These are phyloP conservation scores for Ciona savignyi DNA, from an alignment of 23 tunicate genomes.

Conservation along the genomic window DNA sequence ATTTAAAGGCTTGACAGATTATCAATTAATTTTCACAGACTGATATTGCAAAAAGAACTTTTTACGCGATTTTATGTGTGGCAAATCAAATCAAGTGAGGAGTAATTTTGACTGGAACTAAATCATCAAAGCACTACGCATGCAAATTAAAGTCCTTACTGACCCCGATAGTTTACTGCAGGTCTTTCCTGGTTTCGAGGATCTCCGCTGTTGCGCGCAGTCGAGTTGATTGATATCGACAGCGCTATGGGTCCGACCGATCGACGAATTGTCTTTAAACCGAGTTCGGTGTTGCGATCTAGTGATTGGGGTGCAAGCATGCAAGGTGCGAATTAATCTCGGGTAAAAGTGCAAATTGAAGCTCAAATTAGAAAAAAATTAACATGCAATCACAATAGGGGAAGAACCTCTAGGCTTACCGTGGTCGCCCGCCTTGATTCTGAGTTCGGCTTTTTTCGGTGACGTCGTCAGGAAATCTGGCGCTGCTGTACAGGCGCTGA, in stretches of 20 bases:
- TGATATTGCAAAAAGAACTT: too few relatives aligned
- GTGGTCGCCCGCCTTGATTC: slow-evolving; percentile 9
- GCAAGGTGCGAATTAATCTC: neutral
- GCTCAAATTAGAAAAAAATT: neutral
- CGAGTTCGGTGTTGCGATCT: slow-evolving; percentile 36
- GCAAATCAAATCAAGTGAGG: too few relatives aligned
- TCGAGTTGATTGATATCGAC: slow-evolving; percentile 29
- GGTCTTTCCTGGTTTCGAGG: slow-evolving; percentile 3
- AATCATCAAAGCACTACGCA: slow-evolving; percentile 10
- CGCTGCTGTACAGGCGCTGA: slow-evolving; percentile 55
- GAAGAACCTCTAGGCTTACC: neutral
- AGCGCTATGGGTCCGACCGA: slow-evolving; percentile 71
- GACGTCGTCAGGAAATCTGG: slow-evolving; percentile 10
- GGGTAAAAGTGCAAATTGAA: neutral
- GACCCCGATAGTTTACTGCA: slow-evolving; percentile 34
- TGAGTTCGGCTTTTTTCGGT: neutral
- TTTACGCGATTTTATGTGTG: too few relatives aligned
- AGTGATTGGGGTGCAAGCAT: slow-evolving; percentile 5
- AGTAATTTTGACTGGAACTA: too few relatives aligned
- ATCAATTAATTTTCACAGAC: too few relatives aligned
- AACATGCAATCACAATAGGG: neutral
- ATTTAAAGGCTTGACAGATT: too few relatives aligned
- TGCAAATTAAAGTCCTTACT: slow-evolving; percentile 15
- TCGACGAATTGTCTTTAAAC: slow-evolving; percentile 1
- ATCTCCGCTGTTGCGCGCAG: neutral